These are phyloP conservation scores for Zygogramma bicolorata DNA, from an alignment of 2,888 invertebrate genomes.

Conservation along the genomic window DNA sequence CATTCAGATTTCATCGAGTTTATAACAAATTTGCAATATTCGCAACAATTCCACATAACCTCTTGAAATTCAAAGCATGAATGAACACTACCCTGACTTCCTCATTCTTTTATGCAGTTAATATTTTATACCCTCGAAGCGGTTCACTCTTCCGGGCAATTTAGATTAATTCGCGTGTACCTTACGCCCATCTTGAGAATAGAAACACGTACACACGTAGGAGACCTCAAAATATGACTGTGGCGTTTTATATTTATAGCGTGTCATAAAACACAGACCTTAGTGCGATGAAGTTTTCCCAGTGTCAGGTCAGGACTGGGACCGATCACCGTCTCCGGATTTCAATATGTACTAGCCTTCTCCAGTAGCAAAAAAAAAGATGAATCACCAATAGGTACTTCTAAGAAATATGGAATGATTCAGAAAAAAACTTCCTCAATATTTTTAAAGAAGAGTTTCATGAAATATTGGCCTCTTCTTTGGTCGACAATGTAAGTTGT, in stretches of 20 bases:
- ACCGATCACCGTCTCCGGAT: neutral
- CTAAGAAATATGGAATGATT: too few relatives aligned
- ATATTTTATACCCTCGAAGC: neutral
- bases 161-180: neutral
- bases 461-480: too few relatives aligned
- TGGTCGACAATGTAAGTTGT: too few relatives aligned
- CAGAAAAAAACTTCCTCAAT: too few relatives aligned
- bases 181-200: neutral
- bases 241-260: constrained; percentile 31
- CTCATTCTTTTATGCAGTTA: neutral
- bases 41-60: too few relatives aligned
- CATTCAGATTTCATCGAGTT: too few relatives aligned
- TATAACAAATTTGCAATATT: too few relatives aligned
- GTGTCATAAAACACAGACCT: constrained; percentile 25
- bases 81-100: neutral
- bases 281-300: neutral
- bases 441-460: too few relatives aligned
- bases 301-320: neutral
- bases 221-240: constrained; percentile 16
- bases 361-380: too few relatives aligned
- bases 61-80: too few relatives aligned
- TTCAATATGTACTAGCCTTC: too few relatives aligned
- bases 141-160: neutral
- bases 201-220: constrained; percentile 15
- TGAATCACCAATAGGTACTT: too few relatives aligned